Evolutionary conservation across 2,797 vertebrate species (phyloP).

Genomic region (Darevskia nairensis): DNA sequence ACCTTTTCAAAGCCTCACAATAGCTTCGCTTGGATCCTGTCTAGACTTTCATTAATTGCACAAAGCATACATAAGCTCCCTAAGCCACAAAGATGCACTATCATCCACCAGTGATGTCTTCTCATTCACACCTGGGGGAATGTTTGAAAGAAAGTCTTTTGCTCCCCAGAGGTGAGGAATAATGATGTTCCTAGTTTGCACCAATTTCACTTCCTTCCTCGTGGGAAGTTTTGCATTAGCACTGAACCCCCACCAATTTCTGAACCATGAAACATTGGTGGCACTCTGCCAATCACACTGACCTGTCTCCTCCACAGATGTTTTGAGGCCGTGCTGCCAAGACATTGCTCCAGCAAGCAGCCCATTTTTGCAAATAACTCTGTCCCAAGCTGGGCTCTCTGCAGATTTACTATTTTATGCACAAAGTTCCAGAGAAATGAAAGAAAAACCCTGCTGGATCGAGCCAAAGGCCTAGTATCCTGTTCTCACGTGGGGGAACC

Average conservation of each 20-base stretch:
- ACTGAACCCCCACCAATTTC: conserved; percentile 37
- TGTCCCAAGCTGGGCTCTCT: neutral
- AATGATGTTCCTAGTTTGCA: neutral
- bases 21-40: neutral
- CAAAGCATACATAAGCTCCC: neutral
- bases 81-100: neutral
- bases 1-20: neutral
- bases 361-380: neutral
- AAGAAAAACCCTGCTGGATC: no score
- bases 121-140: neutral
- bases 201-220: conserved; percentile 60
- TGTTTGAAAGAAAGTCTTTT: neutral
- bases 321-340: neutral
- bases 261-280: neutral
- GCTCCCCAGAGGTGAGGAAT: conserved; percentile 20
- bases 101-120: neutral
- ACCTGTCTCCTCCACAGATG: conserved; percentile 4
- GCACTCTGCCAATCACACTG: conserved; percentile 9
- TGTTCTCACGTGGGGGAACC: no score
- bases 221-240: conserved; percentile 56
- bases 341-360: no score
- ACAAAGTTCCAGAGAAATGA: neutral
- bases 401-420: neutral
- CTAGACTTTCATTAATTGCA: neutral
- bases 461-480: no score